These are phyloP conservation scores for Clarias macrocephalus DNA, from an alignment of 2,113 vertebrate genomes.

Conservation along the genomic window DNA sequence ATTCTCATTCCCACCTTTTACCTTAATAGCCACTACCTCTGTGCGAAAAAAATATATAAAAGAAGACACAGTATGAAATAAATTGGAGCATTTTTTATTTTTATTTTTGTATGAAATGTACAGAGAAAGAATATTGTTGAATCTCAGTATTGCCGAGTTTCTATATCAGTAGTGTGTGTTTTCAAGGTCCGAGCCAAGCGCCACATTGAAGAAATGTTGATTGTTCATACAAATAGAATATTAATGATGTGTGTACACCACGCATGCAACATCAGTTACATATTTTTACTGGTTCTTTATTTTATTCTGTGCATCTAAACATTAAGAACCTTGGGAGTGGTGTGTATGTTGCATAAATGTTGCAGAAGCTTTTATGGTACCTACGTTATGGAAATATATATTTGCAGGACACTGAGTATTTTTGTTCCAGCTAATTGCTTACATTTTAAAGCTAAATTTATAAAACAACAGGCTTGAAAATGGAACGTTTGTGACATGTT, in stretches of 20 bases:
- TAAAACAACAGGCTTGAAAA: conserved; percentile 33
- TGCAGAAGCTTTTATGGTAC: conserved; percentile 67
- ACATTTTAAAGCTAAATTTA: conserved; percentile 30
- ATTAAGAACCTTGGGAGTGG: conserved; percentile 56
- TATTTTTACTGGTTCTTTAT: conserved; percentile 65
- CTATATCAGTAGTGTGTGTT: conserved; percentile 62
- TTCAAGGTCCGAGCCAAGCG: conserved; percentile 59
- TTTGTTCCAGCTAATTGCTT: conserved; percentile 50
- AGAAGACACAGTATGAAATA: conserved; percentile 62
- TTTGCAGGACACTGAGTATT: conserved; percentile 49
- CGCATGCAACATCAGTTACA: conserved; percentile 59
- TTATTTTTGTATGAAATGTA: conserved; percentile 83
- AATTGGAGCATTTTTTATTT: conserved; percentile 71
- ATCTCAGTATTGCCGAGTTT: conserved; percentile 73
- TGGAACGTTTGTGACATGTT: conserved; percentile 8
- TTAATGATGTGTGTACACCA: conserved; percentile 65
- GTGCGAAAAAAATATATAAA: conserved; percentile 70
- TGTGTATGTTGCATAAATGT: conserved; percentile 72
- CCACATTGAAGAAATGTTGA: conserved; percentile 47
- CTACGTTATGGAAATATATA: conserved; percentile 48
- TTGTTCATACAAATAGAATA: conserved; percentile 57
- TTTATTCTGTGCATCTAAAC: conserved; percentile 60
- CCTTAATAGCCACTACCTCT: conserved; percentile 81
- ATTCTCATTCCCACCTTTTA: conserved; percentile 66
- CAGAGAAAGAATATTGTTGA: conserved; percentile 72